Percentiles rank a stretch among this genome's conserved stretches.
Evolutionary conservation across 1,140 invertebrate species (phyloP).

Genomic region (Ceratina japonica): DNA sequence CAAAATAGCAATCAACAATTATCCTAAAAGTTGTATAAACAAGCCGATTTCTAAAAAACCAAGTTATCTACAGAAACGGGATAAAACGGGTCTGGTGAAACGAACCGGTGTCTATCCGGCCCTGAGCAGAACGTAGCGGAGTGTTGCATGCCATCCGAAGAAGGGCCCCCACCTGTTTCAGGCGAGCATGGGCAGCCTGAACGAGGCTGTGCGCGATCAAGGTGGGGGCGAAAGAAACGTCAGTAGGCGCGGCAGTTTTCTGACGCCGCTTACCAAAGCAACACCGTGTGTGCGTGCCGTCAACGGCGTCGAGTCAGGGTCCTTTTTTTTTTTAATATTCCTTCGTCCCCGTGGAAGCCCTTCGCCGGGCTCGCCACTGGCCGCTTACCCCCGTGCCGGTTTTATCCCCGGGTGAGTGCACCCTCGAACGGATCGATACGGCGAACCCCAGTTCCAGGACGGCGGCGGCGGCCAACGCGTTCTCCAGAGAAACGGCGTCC

Average conservation of each 20-base stretch:
- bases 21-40: too few species aligned
- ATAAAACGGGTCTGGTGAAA: neutral
- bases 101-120: constrained; percentile 14
- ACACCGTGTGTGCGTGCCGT: constrained; percentile 19
- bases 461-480: neutral
- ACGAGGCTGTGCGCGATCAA: constrained; percentile 39
- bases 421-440: constrained; percentile 31
- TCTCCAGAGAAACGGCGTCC: constrained; percentile 33
- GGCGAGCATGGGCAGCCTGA: constrained; percentile 48
- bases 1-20: too few species aligned
- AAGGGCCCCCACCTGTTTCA: constrained; percentile 74
- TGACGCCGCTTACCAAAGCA: constrained; percentile 64
- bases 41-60: too few species aligned
- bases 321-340: too few species aligned
- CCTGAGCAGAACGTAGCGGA: constrained; percentile 60
- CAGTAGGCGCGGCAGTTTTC: constrained; percentile 76
- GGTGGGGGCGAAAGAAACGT: constrained; percentile 66
- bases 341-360: constrained; percentile 5
- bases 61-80: neutral
- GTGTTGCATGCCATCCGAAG: constrained; percentile 63
- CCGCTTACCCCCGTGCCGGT: constrained; percentile 5
- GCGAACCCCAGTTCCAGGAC: neutral
- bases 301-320: neutral
- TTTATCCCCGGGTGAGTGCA: neutral
- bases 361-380: constrained; percentile 14